A percentile compares a stretch with the other conserved stretches of the same genome.
phyloP scores from a whole-genome alignment of 2,888 invertebrate genomes.

The Syritta pipiens region DNA sequence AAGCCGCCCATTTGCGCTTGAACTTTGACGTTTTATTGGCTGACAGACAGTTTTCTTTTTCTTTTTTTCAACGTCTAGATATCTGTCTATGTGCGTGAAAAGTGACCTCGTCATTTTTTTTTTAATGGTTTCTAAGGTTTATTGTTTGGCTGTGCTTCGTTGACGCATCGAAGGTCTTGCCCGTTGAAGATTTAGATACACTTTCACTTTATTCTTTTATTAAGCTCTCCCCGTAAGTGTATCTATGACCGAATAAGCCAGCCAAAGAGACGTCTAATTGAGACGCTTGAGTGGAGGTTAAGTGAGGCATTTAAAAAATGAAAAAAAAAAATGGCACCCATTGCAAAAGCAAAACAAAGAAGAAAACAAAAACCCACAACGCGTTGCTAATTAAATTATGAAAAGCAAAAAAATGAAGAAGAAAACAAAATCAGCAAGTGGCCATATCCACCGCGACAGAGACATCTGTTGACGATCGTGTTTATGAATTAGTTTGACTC shows the following conservation, averaged over 20 bases:
- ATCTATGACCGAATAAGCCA: slow-evolving; percentile 34
- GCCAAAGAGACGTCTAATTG: slow-evolving; percentile 52
- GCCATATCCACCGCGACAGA: slow-evolving; percentile 13
- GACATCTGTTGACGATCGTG: slow-evolving; percentile 44
- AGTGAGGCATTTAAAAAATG: slow-evolving; percentile 57
- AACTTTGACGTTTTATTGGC: slow-evolving; percentile 43
- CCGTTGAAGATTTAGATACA: slow-evolving; percentile 33
- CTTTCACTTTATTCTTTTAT: slow-evolving; percentile 59
- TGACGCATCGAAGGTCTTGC: slow-evolving; percentile 61
- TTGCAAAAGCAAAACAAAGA: slow-evolving; percentile 36
- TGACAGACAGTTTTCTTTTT: slow-evolving; percentile 20
- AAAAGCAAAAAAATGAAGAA: neutral
- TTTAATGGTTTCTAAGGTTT: slow-evolving; percentile 40
- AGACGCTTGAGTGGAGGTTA: slow-evolving; percentile 65
- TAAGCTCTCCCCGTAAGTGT: slow-evolving; percentile 11
- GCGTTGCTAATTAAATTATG: slow-evolving; percentile 48
- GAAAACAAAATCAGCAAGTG: too few relatives aligned
- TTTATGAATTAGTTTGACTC: neutral
- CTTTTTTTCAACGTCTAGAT: slow-evolving; percentile 40
- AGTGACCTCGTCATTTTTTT: slow-evolving; percentile 46
- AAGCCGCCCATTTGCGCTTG: slow-evolving; percentile 21
- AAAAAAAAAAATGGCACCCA: slow-evolving; percentile 47
- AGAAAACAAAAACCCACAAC: slow-evolving; percentile 16
- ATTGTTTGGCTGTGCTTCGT: slow-evolving; percentile 57
- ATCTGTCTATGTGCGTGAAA: slow-evolving; percentile 15